A percentile compares a stretch with the other conserved stretches of the same genome.
Evolutionary conservation across 2,797 vertebrate genomes (phyloP).

Genomic region (Catharus ustulatus): DNA sequence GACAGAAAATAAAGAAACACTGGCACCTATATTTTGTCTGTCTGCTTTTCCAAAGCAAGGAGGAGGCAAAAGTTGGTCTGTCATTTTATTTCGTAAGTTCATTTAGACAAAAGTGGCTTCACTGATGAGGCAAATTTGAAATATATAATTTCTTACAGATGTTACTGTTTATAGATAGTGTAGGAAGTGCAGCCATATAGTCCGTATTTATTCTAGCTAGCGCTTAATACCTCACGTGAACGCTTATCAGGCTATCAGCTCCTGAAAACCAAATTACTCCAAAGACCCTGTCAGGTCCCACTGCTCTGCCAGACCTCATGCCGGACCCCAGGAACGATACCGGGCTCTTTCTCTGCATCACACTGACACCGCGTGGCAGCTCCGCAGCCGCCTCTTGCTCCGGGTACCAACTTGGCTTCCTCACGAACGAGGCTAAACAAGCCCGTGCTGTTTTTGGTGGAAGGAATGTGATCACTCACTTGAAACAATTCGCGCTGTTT

Average conservation of each 20-base stretch:
- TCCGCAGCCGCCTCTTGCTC: background rate
- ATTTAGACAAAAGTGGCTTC: background rate
- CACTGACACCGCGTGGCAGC: constrained; percentile 30
- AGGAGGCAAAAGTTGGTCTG: background rate
- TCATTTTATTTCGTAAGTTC: background rate
- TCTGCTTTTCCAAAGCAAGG: background rate
- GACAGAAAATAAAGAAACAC: background rate
- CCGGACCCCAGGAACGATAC: accelerated
- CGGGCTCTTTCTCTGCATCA: background rate
- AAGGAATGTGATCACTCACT: background rate
- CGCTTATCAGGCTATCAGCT: accelerated
- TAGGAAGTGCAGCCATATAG: background rate
- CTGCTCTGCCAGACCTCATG: accelerated
- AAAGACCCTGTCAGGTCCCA: accelerated
- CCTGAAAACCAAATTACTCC: background rate
- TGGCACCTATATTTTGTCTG: background rate
- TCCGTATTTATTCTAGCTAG: background rate
- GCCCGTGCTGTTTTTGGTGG: accelerated
- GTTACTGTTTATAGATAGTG: background rate
- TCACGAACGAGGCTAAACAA: accelerated
- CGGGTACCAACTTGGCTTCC: too few relatives aligned
- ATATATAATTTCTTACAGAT: background rate
- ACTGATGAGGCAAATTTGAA: background rate
- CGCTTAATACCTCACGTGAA: background rate
- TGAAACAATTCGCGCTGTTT: background rate